Conservation (phyloP, 2,797 vertebrate genomes). For the Rhyacichthys aspro region DNA sequence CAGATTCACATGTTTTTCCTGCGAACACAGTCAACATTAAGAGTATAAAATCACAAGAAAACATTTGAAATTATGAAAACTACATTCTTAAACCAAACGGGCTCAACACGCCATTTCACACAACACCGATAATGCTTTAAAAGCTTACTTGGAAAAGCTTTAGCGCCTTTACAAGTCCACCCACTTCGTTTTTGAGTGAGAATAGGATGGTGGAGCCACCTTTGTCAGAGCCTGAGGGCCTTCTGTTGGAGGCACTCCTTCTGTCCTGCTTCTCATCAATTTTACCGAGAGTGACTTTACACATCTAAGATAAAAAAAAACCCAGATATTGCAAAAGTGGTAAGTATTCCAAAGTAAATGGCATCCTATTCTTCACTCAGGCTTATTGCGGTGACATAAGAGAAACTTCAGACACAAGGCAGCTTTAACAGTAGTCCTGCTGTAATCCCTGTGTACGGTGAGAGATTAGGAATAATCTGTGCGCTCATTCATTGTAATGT, state of each 20-base stretch:
- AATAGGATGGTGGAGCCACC: slow-evolving; percentile 86
- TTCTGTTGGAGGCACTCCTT: slow-evolving; percentile 18
- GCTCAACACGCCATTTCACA: background rate
- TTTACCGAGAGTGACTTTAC: slow-evolving; percentile 17
- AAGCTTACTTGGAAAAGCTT: slow-evolving; percentile 88
- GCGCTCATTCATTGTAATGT: background rate
- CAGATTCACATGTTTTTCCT: slow-evolving; percentile 93
- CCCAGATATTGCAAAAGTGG: background rate
- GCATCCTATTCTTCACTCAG: background rate
- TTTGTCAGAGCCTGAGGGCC: slow-evolving; percentile 57
- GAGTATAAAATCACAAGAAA: background rate
- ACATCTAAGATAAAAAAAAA: slow-evolving; percentile 8
- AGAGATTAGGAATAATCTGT: slow-evolving; percentile 15
- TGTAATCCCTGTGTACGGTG: slow-evolving; percentile 7
- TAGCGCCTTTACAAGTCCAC: slow-evolving; percentile 88
- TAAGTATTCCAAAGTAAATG: background rate
- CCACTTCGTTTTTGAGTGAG: slow-evolving; percentile 91
- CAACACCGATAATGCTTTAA: background rate
- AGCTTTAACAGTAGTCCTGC: slow-evolving; percentile 8
- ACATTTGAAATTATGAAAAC: too few species aligned
- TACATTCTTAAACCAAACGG: background rate
- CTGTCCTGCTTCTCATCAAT: slow-evolving; percentile 66
- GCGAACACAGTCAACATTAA: slow-evolving; percentile 1
- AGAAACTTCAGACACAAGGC: slow-evolving; percentile 1
- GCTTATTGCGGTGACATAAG: background rate